phyloP scores from a whole-genome alignment of 1,140 invertebrate species.

The Dryas iulia region DNA sequence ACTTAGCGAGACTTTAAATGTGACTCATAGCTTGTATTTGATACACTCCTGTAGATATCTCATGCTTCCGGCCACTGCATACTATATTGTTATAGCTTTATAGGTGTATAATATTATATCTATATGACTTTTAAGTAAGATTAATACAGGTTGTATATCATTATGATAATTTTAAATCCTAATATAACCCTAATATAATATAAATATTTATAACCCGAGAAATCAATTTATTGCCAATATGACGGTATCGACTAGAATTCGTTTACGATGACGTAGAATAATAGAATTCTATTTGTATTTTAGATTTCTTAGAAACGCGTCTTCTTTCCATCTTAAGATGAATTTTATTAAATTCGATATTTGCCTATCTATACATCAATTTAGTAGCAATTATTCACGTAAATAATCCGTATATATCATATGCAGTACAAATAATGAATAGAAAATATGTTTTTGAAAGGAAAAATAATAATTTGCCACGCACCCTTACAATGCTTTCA shows the following conservation, averaged over 20 bases:
- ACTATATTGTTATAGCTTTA: not conserved
- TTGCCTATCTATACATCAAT: no score
- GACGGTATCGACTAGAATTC: not conserved
- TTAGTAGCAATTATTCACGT: not conserved
- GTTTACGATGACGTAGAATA: not conserved
- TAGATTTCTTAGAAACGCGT: not conserved
- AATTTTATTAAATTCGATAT: not conserved
- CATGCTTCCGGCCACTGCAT: not conserved
- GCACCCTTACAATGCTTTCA: constrained; percentile 1
- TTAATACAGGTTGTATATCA: no score
- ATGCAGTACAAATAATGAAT: not conserved
- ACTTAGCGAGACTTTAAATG: constrained; percentile 36
- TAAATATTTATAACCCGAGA: no score
- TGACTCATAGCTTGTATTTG: constrained; percentile 50
- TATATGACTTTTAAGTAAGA: no score
- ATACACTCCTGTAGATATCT: constrained; percentile 16
- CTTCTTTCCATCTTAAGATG: not conserved
- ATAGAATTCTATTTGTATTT: not conserved
- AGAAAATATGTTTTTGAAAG: not conserved
- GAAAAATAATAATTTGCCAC: not conserved
- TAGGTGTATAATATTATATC: no score
- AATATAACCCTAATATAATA: no score
- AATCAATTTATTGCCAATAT: not conserved
- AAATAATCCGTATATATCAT: not conserved
- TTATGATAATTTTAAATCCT: no score